Base-by-base conservation (phyloP, 2,113 vertebrate genomes). In the Apodemus speciosus region DNA sequence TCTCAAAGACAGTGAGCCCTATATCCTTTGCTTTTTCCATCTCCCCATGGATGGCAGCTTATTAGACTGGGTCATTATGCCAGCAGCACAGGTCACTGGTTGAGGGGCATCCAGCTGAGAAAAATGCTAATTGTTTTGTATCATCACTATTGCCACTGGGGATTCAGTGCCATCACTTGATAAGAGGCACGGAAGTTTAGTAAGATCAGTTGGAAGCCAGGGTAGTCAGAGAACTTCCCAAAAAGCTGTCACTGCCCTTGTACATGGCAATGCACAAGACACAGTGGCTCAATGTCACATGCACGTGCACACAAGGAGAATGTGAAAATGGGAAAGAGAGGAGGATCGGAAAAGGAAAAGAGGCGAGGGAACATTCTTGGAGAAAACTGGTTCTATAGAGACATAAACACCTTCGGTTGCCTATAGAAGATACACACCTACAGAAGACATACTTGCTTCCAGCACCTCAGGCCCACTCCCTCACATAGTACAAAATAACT, bases 21-120 rank as follows among this genome's bases (percentile, higher is more conserved):
- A 6, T 9, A 58, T 13, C 40, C 38, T n/a, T 0, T 0, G 11
- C 62, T 60, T 58, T 11, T 49, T 60, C 30, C 75, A 3, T 79
- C 4, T 51, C 2, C 32, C 20, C 30, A 21, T 0, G 16, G 43
- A 15, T 38, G 40, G 9, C 32, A 38, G 72, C 23, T 58, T 15
- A 86, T 49, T 38, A 30, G 20, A 5, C 35, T 13, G 46, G 40
- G 20, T 35, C 43, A 3, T 49, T 43, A 25, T 40, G 56, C 25
- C 6, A 1, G 35, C 76, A 43, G 23, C 25, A 35, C 10, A 79
- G 71, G 30, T n/a, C 60, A 46, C 11, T 11, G 18, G n/a, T n/a
- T n/a, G 30, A 46, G 32, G 23, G 85, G 25, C 7, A 56, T 7
- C 30, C 43, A 72, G n/a, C 72, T 49, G 64, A 73, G 64, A 53